A percentile compares a stretch with the other conserved stretches of the same genome.
Conservation (phyloP, 2,113 vertebrate genomes). For the Istiophorus platypterus region DNA sequence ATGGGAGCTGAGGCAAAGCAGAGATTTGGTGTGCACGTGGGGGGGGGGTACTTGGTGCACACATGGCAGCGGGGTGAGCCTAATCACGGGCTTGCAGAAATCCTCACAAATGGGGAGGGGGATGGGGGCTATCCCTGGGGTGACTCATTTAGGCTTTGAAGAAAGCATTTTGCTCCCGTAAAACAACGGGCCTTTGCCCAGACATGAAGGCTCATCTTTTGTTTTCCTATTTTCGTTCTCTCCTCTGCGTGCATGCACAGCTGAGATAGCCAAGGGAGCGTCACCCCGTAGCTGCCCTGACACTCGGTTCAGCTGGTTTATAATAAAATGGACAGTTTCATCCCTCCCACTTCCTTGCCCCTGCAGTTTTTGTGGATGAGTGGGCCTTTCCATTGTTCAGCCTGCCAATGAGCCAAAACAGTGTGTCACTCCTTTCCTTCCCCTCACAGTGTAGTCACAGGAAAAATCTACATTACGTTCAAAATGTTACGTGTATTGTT, state of each 20-base stretch:
- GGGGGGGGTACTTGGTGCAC: conserved; percentile 57
- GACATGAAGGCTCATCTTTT: conserved; percentile 47
- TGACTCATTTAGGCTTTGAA: conserved; percentile 75
- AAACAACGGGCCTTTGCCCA: conserved; percentile 37
- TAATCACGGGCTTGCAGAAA: conserved; percentile 80
- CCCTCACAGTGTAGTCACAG: conserved; percentile 40
- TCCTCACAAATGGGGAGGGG: conserved; percentile 70
- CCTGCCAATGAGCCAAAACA: conserved; percentile 56
- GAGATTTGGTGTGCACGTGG: conserved; percentile 63
- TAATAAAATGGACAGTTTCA: conserved; percentile 47
- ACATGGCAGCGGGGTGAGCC: conserved; percentile 77
- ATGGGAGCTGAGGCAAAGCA: conserved; percentile 57
- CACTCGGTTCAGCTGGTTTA: conserved; percentile 29
- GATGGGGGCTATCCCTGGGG: conserved; percentile 57
- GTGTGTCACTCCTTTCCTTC: conserved; percentile 83
- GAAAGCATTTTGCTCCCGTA: conserved; percentile 52
- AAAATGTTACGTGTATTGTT: conserved; percentile 2
- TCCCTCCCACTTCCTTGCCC: conserved; percentile 71
- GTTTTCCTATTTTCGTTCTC: conserved; percentile 9
- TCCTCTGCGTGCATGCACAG: conserved; percentile 9
- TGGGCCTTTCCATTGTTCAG: conserved; percentile 81
- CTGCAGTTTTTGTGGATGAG: conserved; percentile 64
- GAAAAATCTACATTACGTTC: conserved; percentile 33
- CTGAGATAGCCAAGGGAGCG: conserved; percentile 20
- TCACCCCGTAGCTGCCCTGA: conserved; percentile 31